Evolutionary conservation across 2,113 vertebrate genomes (phyloP), one percentile per base, ranked within the genome.

Genomic region (Campylomormyrus tamandua): DNA sequence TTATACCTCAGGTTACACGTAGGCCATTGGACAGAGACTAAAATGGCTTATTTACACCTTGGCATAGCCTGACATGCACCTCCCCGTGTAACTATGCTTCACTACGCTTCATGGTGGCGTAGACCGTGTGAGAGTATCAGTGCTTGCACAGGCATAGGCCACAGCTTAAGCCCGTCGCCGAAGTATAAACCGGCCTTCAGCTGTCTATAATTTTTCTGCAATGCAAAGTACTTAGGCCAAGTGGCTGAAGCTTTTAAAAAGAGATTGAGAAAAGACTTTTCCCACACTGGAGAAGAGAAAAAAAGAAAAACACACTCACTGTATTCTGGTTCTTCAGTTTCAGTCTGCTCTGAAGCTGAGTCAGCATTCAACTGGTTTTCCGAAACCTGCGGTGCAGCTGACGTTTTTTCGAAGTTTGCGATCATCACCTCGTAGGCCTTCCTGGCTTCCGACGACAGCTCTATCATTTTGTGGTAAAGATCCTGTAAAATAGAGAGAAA

Each of bases 381-480:
- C n/a, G 83, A 74, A n/a, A 90, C 84, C 15, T 3, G 90, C 21
- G 45, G 89, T 66, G 95, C 94, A 88, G 89, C 49, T 0, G 45
- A 91, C 0, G 86, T 89, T 84, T 93, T 87, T 17, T 97, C 96
- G 86, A 95, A 31, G 17, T 95, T 96, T 19, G 93, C 93, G 90
- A 98, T 92, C 98, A 98, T 97, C 62, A 94, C 96, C 91, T 96
- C 97, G 91, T 99, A 99, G 0, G 96, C 96, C 90, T 92, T 94
- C 92, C 98, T 96, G 58, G 98, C 98, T 80, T 97, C 97, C 87
- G 96, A 95, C 0, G 98, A 98, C 91, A 99, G 93, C 92, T 98
- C 97, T 3, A 98, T 97, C 97, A 99, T 98, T 95, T 96, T 97
- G 88, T 98, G 98, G 93, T 98, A 99, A 92, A 97, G 94, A 92